Base-by-base conservation (phyloP, 2,888 invertebrate genomes). In the Vesta saturnalis region DNA sequence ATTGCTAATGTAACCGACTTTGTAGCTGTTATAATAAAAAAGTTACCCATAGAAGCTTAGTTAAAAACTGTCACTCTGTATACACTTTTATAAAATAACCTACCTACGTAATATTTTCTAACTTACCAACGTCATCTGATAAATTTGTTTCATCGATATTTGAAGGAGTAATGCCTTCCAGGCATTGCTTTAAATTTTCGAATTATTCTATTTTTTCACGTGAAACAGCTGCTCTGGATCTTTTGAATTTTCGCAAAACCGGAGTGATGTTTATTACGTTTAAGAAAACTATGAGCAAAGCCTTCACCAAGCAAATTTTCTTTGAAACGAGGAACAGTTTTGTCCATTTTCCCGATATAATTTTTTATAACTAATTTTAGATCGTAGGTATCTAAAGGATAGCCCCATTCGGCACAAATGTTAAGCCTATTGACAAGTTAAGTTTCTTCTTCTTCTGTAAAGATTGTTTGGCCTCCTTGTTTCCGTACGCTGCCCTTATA, bases 81-180 rank as follows among this genome's bases (percentile, higher is more conserved):
- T n/a, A n/a, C n/a, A n/a, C n/a, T n/a, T n/a, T n/a, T n/a, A n/a
- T n/a, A n/a, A n/a, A n/a, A n/a, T n/a, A n/a, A n/a, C n/a, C n/a
- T n/a, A n/a, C n/a, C n/a, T n/a, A n/a, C n/a, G n/a, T n/a, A n/a
- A n/a, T n/a, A n/a, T n/a, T n/a, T n/a, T n/a, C n/a, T n/a, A n/a
- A n/a, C n/a, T n/a, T n/a, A n/a, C n/a, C n/a, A n/a, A n/a, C n/a
- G n/a, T 82, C 78, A 63, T 81, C 81, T n/a, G 73, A 62, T 6
- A 83, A 67, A 56, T 80, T 80, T 1, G 78, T 80, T 66, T 81
- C 79, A 66, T 82, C 80, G 72, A 46, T 67, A 60, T 43, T 14
- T n/a, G 15, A 15, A 4, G 16, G 19, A 19, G 58, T 19, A 1
- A 58, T 21, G 21, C 21, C 43, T 19, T 19, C 21, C 1, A 58